Base-by-base conservation (phyloP, 2,888 invertebrate genomes). In the Amiota communis region DNA sequence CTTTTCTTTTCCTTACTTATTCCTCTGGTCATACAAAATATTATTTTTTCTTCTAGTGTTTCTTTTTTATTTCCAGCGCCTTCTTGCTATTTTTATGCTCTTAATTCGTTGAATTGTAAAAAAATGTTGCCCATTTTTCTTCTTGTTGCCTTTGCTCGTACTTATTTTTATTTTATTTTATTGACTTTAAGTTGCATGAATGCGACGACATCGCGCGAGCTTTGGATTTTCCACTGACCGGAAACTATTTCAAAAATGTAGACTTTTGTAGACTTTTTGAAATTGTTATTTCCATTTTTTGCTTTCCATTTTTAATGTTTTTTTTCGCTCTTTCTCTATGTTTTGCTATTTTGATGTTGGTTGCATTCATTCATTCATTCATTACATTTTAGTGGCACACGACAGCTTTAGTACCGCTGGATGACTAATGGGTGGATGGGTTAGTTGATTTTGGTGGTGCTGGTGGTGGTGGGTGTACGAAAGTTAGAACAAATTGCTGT, bases 231-330 rank as follows among this genome's bases (percentile, higher is more conserved):
- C 82, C 81, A 76, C 85, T 83, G 83, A 83, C 83, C 83, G 83
- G 85, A 85, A 83, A 83, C 82, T 85, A 83, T 83, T 83, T 81
- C 76, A 84, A 85, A 83, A 63, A 84, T 84, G 83, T 71, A 76
- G 67, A 73, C 20, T 56, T 56, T 53, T n/a, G 13, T n/a, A n/a
- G 13, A 12, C n/a, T 53, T 56, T 59, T 53, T 12, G 48, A 36
- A 51, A 57, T 67, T 59, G 57, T 12, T 67, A 49, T 17, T 15
- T 12, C 8, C 48, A 49, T 65, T 48, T 65, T 47, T 65, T 49
- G 23, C 13, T 36, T 63, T 23, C 13, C 8, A 57, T 36, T 61
- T 23, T 61, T 13, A 36, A n/a, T 13, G 1, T 65, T 48, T 23
- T 47, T 36, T 46, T 64, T 46, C n/a, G 56, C 47, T 46, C 15